Evolutionary conservation across 35 echinoderm and acorn worm genomes (phyloP).

Genomic region (Ptychodera flava): DNA sequence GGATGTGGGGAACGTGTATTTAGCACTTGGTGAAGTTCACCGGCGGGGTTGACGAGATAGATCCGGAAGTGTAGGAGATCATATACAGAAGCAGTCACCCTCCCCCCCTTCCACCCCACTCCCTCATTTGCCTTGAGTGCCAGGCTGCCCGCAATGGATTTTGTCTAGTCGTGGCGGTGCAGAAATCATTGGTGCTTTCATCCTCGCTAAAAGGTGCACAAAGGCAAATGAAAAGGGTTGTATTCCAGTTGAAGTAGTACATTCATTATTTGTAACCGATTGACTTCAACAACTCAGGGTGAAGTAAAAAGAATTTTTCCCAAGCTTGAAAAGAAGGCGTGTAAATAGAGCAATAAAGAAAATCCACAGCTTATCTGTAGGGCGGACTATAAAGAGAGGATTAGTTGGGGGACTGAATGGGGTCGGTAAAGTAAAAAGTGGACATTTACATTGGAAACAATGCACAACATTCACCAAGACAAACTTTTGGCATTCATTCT

Average conservation of each 20-base stretch:
- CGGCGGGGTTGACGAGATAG: no score
- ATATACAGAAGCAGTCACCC: no score
- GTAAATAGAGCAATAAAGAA: slow-evolving; percentile 2
- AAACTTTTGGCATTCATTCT: slow-evolving; percentile 17
- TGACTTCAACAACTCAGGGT: background rate
- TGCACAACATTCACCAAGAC: slow-evolving; percentile 19
- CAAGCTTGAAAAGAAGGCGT: background rate
- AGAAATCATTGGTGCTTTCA: slow-evolving; percentile 1
- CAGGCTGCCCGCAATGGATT: no score
- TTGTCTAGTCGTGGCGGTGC: background rate
- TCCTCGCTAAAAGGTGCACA: background rate
- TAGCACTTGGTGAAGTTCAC: no score
- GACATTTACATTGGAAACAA: slow-evolving; percentile 7
- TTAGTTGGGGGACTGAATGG: background rate
- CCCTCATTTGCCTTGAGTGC: no score
- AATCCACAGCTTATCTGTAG: background rate
- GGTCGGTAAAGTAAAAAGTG: slow-evolving; percentile 27
- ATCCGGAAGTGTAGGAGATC: no score
- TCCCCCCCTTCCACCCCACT: no score
- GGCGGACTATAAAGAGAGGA: background rate
- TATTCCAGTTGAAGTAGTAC: background rate
- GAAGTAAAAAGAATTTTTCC: slow-evolving; percentile 2
- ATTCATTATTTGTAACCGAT: slow-evolving; percentile 2
- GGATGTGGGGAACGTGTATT: no score
- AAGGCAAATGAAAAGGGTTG: background rate